These are phyloP conservation scores for Hylaea fasciaria DNA, from an alignment of 2,888 invertebrate species.

Conservation along the genomic window DNA sequence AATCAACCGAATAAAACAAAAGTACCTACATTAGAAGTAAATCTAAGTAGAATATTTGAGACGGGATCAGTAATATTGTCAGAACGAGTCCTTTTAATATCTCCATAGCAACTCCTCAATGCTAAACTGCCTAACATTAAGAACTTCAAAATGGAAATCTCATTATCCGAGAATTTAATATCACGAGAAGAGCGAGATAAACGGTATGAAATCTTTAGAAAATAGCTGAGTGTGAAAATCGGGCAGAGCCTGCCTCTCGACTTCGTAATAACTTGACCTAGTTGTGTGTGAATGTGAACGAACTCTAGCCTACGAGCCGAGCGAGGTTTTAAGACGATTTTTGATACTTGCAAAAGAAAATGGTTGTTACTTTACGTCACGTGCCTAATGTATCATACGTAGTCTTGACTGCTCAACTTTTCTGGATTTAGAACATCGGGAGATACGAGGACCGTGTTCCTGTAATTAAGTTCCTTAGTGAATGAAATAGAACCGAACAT, in stretches of 20 bases:
- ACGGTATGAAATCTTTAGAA: slow-evolving; percentile 20
- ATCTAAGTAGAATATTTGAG: too few relatives aligned
- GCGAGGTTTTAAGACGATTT: slow-evolving; percentile 3
- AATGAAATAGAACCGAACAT: too few relatives aligned
- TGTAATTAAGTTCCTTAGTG: too few relatives aligned
- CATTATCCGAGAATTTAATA: slow-evolving; percentile 17
- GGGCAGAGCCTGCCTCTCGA: slow-evolving; percentile 28
- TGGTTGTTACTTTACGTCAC: too few relatives aligned
- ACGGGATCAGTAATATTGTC: too few relatives aligned
- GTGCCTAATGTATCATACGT: too few relatives aligned
- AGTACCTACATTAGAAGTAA: background rate
- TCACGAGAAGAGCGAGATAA: slow-evolving; percentile 11
- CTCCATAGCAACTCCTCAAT: background rate
- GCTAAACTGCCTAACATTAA: background rate
- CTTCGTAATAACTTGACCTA: slow-evolving; percentile 37
- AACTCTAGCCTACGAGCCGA: slow-evolving; percentile 10
- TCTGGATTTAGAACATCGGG: too few relatives aligned
- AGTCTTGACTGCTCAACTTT: too few relatives aligned
- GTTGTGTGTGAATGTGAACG: slow-evolving; percentile 36
- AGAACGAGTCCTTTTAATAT: background rate
- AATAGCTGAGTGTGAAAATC: slow-evolving; percentile 37
- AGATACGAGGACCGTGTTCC: too few relatives aligned
- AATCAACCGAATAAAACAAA: too few relatives aligned
- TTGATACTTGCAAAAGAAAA: background rate
- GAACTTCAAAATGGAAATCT: slow-evolving; percentile 2